phyloP scores from a whole-genome alignment of 2,888 invertebrate species.

The Plebejus melissa region DNA sequence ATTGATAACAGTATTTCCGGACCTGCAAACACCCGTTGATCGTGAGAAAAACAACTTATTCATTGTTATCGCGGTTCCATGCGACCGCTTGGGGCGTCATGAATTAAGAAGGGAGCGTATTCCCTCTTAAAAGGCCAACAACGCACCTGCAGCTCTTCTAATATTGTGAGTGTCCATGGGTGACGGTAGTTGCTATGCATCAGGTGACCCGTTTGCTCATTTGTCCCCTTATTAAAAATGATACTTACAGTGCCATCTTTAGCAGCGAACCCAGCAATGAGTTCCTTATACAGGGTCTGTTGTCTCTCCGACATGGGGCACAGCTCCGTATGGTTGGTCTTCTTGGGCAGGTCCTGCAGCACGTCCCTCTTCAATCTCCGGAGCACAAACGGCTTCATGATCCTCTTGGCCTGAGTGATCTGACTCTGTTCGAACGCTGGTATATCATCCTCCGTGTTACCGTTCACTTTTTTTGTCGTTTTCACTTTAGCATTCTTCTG shows the following conservation, averaged over 20 bases:
- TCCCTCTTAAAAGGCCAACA: too few relatives aligned
- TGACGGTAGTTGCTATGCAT: too few relatives aligned
- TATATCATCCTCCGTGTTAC: constrained; percentile 74
- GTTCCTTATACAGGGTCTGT: constrained; percentile 84
- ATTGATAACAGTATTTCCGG: too few relatives aligned
- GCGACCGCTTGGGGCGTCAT: too few relatives aligned
- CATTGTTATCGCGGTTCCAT: too few relatives aligned
- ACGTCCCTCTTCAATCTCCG: constrained; percentile 93
- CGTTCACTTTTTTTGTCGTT: constrained; percentile 67
- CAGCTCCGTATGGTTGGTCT: constrained; percentile 83
- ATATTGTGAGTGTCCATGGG: too few relatives aligned
- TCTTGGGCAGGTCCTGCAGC: constrained; percentile 89
- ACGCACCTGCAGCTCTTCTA: too few relatives aligned
- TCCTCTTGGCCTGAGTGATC: constrained; percentile 94
- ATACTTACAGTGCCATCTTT: constrained; percentile 77
- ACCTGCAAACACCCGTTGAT: too few relatives aligned
- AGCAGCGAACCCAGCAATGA: constrained; percentile 84
- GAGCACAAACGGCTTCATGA: constrained; percentile 97
- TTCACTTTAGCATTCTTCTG: constrained; percentile 84
- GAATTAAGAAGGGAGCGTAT: too few relatives aligned
- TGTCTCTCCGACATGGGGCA: constrained; percentile 85
- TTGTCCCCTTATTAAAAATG: too few relatives aligned
- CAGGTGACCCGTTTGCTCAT: too few relatives aligned
- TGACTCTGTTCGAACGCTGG: constrained; percentile 93
- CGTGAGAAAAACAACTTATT: too few relatives aligned